Evolutionary conservation across 2,113 vertebrate species (phyloP), one percentile per base, ranked within the genome.

Genomic region (Larimichthys crocea): DNA sequence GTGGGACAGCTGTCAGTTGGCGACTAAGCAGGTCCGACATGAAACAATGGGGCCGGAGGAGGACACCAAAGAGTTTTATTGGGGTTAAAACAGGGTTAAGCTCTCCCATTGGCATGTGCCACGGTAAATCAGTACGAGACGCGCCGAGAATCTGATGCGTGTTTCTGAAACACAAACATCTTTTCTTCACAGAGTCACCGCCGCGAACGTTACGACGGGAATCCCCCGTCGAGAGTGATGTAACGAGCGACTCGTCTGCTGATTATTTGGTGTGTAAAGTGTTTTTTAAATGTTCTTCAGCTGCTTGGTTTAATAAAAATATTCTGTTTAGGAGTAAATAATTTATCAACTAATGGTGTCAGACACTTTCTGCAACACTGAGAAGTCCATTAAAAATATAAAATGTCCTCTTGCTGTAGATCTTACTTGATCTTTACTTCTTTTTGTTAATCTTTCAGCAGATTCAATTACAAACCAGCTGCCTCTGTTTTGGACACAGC

Each of bases 1-100:
- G 85, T 82, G 82, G 86, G 77, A 35, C 86, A 90, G 90, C 85
- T 84, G 90, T 89, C 90, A 86, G 78, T 63, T 87, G 79, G 81
- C 79, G 83, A 76, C 86, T 85, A 83, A 90, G 80, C 82, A 86
- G 87, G 66, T 90, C 86, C 48, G 74, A 80, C 73, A 79, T 74
- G 85, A 61, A 76, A 87, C 86, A 84, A 82, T 70, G 65, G 78
- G 73, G 63, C 67, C 10, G 53, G 76, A 77, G 75, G 60, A 88
- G 86, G 66, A 65, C 17, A 56, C 35, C 66, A 44, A 16, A 65
- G 29, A 66, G 56, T 79, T 87, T 88, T 83, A 91, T 76, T 76
- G 84, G 74, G 84, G 84, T 86, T 84, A 82, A 88, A 87, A 67
- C 35, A 64, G 68, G 88, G 82, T 85, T 79, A 88, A 88, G 79